Conservation (phyloP, 1,140 invertebrate genomes). For the Anadara kagoshimensis region DNA sequence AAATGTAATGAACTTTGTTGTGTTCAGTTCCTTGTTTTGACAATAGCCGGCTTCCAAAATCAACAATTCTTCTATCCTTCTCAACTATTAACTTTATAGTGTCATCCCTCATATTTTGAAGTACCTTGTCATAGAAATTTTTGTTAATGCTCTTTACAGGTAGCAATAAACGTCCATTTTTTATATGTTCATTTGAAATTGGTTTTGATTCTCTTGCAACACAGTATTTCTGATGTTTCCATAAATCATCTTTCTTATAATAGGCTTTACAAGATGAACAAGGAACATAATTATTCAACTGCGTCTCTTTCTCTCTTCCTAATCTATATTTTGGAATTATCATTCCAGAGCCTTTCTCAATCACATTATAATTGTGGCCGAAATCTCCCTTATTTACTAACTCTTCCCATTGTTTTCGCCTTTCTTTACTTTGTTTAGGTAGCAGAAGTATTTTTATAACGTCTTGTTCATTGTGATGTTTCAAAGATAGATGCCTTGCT, state of each 20-base stretch:
- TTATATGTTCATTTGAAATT: too few species aligned
- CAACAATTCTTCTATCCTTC: not conserved
- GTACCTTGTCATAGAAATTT: not conserved
- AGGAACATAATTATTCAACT: too few species aligned
- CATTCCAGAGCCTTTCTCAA: slow-evolving; percentile 1
- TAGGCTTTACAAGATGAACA: not conserved
- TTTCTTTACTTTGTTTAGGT: too few species aligned
- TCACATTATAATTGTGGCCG: slow-evolving; percentile 17
- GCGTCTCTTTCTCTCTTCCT: not conserved
- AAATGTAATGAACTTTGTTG: not conserved
- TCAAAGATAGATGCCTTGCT: slow-evolving; percentile 13
- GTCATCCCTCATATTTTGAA: slow-evolving; percentile 8
- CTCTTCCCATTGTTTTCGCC: slow-evolving; percentile 10
- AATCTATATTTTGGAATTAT: slow-evolving; percentile 16
- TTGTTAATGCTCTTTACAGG: not conserved
- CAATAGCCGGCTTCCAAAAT: not conserved
- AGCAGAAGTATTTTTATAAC: slow-evolving; percentile 5
- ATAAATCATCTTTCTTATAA: not conserved
- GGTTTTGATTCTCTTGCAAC: not conserved
- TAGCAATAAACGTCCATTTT: too few species aligned
- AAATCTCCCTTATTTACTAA: slow-evolving; percentile 10
- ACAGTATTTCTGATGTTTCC: slow-evolving; percentile 1
- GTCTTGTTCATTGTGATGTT: slow-evolving; percentile 1
- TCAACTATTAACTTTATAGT: not conserved
- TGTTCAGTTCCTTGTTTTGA: not conserved